Conservation (phyloP, 1,140 invertebrate species). For the Ooceraea biroi region DNA sequence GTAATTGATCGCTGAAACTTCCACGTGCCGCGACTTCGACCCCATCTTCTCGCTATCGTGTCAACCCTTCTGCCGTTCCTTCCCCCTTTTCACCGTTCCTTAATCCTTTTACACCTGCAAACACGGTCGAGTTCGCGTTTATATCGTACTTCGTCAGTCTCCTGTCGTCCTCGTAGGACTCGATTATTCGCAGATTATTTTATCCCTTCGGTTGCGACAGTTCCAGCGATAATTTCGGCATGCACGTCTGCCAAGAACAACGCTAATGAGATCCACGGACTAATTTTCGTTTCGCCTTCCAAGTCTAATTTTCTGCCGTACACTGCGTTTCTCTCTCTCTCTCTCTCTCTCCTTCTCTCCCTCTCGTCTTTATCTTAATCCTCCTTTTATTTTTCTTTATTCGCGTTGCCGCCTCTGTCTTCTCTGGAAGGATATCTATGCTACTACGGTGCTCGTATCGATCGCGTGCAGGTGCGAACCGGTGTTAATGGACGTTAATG, state of each 20-base stretch:
- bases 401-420: background rate
- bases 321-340: too few species aligned
- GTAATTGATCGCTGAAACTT: slow-evolving; percentile 61
- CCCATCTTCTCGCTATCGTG: slow-evolving; percentile 19
- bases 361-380: background rate
- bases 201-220: slow-evolving; percentile 6
- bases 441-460: slow-evolving; percentile 6
- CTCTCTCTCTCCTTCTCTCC: slow-evolving; percentile 29
- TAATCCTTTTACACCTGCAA: slow-evolving; percentile 41
- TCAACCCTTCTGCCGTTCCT: background rate
- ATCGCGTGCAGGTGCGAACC: slow-evolving; percentile 37
- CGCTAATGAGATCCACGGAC: slow-evolving; percentile 46
- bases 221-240: slow-evolving; percentile 43
- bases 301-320: slow-evolving; percentile 57
- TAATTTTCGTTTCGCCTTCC: slow-evolving; percentile 46
- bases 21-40: slow-evolving; percentile 17
- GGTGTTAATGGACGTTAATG: slow-evolving; percentile 39
- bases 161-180: background rate
- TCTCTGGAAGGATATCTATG: slow-evolving; percentile 4
- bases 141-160: slow-evolving; percentile 32
- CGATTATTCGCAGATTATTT: slow-evolving; percentile 53
- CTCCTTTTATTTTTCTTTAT: background rate
- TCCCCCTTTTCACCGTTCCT: slow-evolving; percentile 36
- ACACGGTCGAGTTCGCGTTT: slow-evolving; percentile 23
- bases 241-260: slow-evolving; percentile 41